These are phyloP conservation scores for Graptemys geographica DNA, from an alignment of 2,797 vertebrate species.

Conservation along the genomic window DNA sequence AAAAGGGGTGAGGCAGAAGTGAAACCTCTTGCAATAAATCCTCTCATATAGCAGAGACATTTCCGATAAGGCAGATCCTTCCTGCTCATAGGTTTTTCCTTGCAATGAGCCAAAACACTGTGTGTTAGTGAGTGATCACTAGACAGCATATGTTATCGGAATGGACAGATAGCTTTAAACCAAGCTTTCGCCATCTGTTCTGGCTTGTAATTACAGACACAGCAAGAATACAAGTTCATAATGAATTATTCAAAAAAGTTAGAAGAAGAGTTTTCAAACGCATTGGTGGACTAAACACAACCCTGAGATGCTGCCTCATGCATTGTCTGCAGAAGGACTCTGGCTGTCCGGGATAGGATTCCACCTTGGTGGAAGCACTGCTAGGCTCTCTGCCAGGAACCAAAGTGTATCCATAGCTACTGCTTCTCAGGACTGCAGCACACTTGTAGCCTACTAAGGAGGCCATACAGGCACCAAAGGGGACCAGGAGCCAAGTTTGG, in stretches of 20 bases:
- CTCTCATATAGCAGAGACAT: neutral
- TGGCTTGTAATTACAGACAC: slow-evolving; percentile 16
- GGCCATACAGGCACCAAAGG: neutral
- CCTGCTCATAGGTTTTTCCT: neutral
- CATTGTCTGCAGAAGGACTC: neutral
- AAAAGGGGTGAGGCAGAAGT: neutral
- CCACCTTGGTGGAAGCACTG: neutral
- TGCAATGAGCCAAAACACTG: neutral
- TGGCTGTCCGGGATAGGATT: neutral
- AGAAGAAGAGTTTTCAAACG: neutral
- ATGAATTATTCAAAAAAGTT: neutral
- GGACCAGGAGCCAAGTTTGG: neutral
- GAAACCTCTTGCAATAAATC: neutral
- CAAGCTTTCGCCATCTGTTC: neutral
- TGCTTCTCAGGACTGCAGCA: neutral
- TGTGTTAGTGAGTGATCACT: neutral
- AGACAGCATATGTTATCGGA: neutral
- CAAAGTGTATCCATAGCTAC: neutral
- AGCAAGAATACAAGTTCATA: neutral
- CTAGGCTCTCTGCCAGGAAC: neutral
- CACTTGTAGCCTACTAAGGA: neutral
- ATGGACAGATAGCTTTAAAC: slow-evolving; percentile 17
- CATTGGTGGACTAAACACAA: neutral
- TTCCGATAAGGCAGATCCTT: slow-evolving; percentile 32
- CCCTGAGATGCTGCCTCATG: neutral